Conservation (phyloP, 2,113 vertebrate genomes). For the Embiotoca jacksoni region DNA sequence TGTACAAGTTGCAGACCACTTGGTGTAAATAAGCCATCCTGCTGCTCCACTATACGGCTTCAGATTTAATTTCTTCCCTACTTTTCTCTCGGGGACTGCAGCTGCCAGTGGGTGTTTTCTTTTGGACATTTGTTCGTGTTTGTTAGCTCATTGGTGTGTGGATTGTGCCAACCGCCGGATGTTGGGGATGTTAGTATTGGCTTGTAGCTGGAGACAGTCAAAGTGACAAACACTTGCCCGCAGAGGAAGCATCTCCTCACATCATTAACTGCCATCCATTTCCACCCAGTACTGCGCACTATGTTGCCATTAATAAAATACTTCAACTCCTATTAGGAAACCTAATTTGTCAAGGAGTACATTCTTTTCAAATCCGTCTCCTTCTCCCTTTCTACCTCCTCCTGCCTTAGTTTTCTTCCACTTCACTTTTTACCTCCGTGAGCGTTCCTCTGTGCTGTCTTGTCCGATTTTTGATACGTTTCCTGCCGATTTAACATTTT, state of each 20-base stretch:
- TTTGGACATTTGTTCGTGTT: slow-evolving; percentile 46
- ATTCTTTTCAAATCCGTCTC: slow-evolving; percentile 21
- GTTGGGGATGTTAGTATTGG: slow-evolving; percentile 13
- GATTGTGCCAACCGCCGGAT: slow-evolving; percentile 12
- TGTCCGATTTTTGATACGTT: slow-evolving; percentile 29
- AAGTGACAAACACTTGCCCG: slow-evolving; percentile 46
- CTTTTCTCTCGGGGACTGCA: neutral
- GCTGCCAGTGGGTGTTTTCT: slow-evolving; percentile 24
- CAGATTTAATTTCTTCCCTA: neutral
- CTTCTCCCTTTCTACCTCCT: neutral
- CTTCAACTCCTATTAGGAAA: slow-evolving; percentile 33
- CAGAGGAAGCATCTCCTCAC: slow-evolving; percentile 42
- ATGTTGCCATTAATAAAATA: slow-evolving; percentile 56
- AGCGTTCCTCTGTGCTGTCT: slow-evolving; percentile 24
- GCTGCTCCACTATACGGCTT: neutral
- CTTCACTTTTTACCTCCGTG: neutral
- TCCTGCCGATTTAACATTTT: slow-evolving; percentile 18
- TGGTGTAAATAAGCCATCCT: slow-evolving; percentile 10
- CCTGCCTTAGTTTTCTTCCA: slow-evolving; percentile 2
- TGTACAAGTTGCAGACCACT: neutral
- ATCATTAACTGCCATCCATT: slow-evolving; percentile 66
- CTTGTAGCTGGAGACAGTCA: slow-evolving; percentile 25
- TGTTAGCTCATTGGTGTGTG: slow-evolving; percentile 14
- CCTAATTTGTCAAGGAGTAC: slow-evolving; percentile 45
- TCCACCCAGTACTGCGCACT: slow-evolving; percentile 25